phyloP scores from a whole-genome alignment of 2,888 invertebrate genomes.

The Drosophila paranaensis region DNA sequence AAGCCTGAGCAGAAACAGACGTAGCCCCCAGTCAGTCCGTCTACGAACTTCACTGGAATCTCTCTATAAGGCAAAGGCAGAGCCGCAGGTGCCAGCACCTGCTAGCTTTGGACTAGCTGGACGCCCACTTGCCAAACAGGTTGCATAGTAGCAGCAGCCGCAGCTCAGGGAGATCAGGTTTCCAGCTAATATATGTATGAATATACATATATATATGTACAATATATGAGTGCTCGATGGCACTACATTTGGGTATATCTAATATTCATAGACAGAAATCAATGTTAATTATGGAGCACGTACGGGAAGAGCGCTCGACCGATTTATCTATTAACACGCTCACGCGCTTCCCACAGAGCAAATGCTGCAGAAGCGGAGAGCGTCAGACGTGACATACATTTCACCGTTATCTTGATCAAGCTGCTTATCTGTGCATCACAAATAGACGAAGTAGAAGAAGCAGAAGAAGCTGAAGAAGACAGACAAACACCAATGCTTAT shows the following conservation, averaged over 20 bases:
- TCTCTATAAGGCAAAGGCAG: conserved; percentile 47
- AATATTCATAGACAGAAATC: conserved; percentile 58
- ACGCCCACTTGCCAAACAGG: conserved; percentile 68
- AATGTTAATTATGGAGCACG: conserved; percentile 62
- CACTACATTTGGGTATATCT: conserved; percentile 12
- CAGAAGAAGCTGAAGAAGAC: not conserved
- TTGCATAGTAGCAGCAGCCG: conserved; percentile 33
- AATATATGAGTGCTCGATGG: conserved; percentile 1
- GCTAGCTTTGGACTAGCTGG: conserved; percentile 53
- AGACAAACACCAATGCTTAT: conserved; percentile 39
- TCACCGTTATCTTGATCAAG: conserved; percentile 55
- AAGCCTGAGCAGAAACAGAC: conserved; percentile 24
- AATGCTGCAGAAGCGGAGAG: conserved; percentile 30
- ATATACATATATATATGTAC: not conserved
- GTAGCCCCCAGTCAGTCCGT: conserved; percentile 37
- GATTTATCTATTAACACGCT: conserved; percentile 35
- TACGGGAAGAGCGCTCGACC: conserved; percentile 20
- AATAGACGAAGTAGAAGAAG: not conserved
- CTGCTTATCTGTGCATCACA: conserved; percentile 37
- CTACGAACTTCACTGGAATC: conserved; percentile 36
- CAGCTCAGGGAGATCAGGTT: conserved; percentile 41
- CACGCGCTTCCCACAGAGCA: conserved; percentile 47
- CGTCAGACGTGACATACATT: conserved; percentile 74
- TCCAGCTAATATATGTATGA: conserved; percentile 15
- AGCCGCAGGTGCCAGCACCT: conserved; percentile 55